Evolutionary conservation across 2,113 vertebrate genomes (phyloP), one percentile per base, ranked within the genome.

Genomic region (Clinocottus analis): DNA sequence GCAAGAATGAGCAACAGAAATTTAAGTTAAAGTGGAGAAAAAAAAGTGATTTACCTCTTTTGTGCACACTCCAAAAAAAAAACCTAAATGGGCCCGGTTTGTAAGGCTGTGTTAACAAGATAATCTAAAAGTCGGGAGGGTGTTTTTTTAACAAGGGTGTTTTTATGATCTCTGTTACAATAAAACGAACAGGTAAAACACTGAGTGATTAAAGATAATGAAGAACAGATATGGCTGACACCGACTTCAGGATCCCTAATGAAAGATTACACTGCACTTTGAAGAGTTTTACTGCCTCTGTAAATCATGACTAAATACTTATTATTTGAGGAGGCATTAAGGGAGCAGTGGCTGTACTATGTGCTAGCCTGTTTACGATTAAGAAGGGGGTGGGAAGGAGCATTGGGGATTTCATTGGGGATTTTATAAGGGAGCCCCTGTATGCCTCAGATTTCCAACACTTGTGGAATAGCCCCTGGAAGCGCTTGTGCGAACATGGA

Each of bases 271-370:
- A 69, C 92, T 89, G 87, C 92, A 95, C 95, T 96, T 95, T 95
- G 94, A 95, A 96, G 94, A 94, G 85, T 92, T 95, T 95, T 95
- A 95, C 78, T 88, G 91, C 93, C 89, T 93, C 88, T 90, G 92
- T 95, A 95, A 96, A 96, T 95, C 94, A 94, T 89, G 91, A 91
- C 94, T 93, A 94, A 96, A 95, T 93, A 93, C 91, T 89, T 94
- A 94, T 95, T 95, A 94, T 95, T 95, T 95, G 92, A 95, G 93
- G 92, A 92, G 92, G 94, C 93, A 95, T 95, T 95, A 95, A 93
- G 87, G 88, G 91, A 88, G 91, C 91, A 92, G 91, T 82, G 89
- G 90, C 73, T 86, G 83, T 87, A 90, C 89, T 88, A 85, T 64
- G 90, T 88, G 86, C 68, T 77, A 89, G 89, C 90, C 93, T 95